Percentiles rank a stretch among this genome's conserved stretches.
These are phyloP conservation scores for Odontothrips loti DNA, from an alignment of 2,888 invertebrate genomes.

Conservation along the genomic window DNA sequence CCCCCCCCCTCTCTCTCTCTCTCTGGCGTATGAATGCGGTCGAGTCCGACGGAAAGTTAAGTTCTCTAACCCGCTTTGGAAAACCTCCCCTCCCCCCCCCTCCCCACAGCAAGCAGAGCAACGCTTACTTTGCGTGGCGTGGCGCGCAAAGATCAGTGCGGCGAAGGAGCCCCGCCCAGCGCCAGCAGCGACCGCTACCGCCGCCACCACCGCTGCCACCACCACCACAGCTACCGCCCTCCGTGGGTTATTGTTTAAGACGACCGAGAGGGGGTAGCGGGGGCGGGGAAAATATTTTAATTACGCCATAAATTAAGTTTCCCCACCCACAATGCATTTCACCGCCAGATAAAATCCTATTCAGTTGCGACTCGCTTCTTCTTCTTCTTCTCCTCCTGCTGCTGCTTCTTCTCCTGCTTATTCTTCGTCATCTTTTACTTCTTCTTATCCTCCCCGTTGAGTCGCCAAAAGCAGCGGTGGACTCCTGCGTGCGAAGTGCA, in stretches of 20 bases:
- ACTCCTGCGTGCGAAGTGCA: too few relatives aligned
- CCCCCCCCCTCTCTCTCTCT: background rate
- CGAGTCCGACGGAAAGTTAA: conserved; percentile 16
- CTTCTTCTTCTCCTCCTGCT: background rate
- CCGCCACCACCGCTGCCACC: background rate
- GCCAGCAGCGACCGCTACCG: background rate
- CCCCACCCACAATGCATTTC: conserved; percentile 11
- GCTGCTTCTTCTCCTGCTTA: background rate
- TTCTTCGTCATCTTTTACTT: background rate
- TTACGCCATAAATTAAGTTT: conserved; percentile 25
- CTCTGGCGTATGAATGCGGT: background rate
- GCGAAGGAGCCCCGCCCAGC: conserved; percentile 23
- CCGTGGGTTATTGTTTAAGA: conserved; percentile 27
- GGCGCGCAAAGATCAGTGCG: conserved; percentile 36
- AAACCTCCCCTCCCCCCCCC: background rate
- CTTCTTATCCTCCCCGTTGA: too few relatives aligned
- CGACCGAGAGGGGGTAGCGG: conserved; percentile 24
- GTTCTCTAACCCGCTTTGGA: conserved; percentile 20
- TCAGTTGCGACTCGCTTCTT: conserved; percentile 4
- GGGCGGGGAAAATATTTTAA: conserved; percentile 6
- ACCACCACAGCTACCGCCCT: background rate
- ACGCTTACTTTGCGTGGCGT: conserved; percentile 42
- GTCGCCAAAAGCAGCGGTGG: too few relatives aligned
- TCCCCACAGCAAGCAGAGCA: conserved; percentile 39
- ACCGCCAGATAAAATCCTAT: conserved; percentile 26